These are phyloP conservation scores for Rhinatrema bivittatum DNA, from an alignment of 2,797 vertebrate genomes.

Conservation along the genomic window DNA sequence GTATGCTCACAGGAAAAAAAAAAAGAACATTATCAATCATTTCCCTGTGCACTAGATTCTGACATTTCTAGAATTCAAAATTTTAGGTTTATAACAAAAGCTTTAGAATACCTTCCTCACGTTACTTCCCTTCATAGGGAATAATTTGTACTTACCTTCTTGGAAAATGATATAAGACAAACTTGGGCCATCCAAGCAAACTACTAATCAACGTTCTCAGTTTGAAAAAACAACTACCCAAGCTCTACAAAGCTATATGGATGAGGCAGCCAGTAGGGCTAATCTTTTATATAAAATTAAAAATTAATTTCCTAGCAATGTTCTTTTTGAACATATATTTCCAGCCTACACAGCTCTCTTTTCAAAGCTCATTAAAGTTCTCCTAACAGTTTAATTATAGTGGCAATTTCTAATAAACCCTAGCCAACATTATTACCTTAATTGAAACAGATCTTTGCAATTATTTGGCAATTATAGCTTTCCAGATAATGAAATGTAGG, in stretches of 20 bases:
- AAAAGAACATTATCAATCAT: no score
- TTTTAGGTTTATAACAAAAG: no score
- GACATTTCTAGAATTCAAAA: no score
- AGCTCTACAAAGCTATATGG: slow-evolving; percentile 24
- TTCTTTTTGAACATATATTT: slow-evolving; percentile 27
- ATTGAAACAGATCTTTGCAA: slow-evolving; percentile 32
- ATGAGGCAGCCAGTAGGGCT: slow-evolving; percentile 21
- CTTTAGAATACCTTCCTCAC: no score
- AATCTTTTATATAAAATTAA: slow-evolving; percentile 31
- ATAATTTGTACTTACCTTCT: no score
- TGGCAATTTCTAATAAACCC: slow-evolving; percentile 27
- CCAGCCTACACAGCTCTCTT: slow-evolving; percentile 17
- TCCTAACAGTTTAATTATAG: slow-evolving; percentile 41
- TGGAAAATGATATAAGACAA: slow-evolving; percentile 6
- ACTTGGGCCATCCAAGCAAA: slow-evolving; percentile 16
- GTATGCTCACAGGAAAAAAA: no score
- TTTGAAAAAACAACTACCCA: slow-evolving; percentile 17
- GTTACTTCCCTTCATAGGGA: no score
- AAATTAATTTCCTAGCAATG: slow-evolving; percentile 36
- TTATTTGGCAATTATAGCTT: slow-evolving; percentile 20
- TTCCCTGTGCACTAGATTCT: no score
- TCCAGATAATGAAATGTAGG: slow-evolving; percentile 8
- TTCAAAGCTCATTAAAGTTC: slow-evolving; percentile 26
- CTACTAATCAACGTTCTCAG: slow-evolving; percentile 7
- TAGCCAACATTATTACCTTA: slow-evolving; percentile 20